Conservation (phyloP, 2,113 vertebrate genomes). For the Barnardius zonarius region DNA sequence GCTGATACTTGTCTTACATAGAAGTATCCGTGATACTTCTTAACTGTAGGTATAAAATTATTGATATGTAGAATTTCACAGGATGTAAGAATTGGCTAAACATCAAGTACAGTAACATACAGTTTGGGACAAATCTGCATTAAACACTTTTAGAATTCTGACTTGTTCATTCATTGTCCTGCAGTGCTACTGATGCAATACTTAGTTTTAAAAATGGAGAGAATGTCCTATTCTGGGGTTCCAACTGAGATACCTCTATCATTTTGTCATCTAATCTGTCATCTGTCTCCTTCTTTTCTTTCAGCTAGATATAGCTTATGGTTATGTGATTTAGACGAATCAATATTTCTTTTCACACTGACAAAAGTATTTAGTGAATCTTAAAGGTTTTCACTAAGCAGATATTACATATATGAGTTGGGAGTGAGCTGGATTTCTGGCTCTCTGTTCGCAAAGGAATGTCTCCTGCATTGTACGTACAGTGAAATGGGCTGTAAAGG, state of each 20-base stretch:
- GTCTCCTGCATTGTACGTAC: neutral
- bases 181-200: neutral
- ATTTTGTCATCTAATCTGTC: neutral
- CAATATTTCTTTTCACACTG: neutral
- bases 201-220: neutral
- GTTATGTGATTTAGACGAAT: neutral
- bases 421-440: neutral
- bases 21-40: neutral
- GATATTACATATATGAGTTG: neutral
- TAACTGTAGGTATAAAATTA: neutral
- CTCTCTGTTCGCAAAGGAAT: neutral
- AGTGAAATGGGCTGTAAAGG: neutral
- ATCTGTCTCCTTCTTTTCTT: neutral
- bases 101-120: neutral
- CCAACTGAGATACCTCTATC: neutral
- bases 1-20: neutral
- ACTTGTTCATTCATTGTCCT: neutral
- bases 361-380: neutral
- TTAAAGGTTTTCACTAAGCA: neutral
- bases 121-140: neutral
- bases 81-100: neutral
- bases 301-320: neutral
- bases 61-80: neutral
- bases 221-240: neutral
- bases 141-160: neutral